A percentile compares a stretch with the other conserved stretches of the same genome.
Evolutionary conservation across 37 sponge, comb jelly and placozoan species (phyloP).

Genomic region (Chondrilla cf. caribensis): DNA sequence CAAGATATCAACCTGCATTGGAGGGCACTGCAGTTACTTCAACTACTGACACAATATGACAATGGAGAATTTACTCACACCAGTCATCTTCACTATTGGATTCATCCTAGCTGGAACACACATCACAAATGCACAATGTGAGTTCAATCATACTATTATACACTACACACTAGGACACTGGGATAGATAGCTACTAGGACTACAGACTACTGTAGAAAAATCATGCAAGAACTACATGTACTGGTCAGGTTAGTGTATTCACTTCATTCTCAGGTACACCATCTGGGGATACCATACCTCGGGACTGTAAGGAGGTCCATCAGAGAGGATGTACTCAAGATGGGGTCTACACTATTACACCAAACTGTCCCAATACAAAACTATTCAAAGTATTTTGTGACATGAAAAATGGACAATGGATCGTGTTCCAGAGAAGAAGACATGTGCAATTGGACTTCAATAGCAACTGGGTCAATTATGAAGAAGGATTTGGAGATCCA

Average conservation of each 20-base stretch:
- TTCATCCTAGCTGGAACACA: too few species aligned
- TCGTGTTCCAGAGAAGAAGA: constrained; percentile 10
- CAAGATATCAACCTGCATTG: too few species aligned
- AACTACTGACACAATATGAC: too few species aligned
- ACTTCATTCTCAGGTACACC: background rate
- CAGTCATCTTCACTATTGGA: too few species aligned
- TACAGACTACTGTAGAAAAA: too few species aligned
- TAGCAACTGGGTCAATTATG: background rate
- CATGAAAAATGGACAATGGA: constrained; percentile 20
- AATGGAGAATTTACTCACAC: too few species aligned
- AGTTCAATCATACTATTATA: too few species aligned
- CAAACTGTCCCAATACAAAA: background rate
- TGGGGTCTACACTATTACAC: constrained; percentile 25
- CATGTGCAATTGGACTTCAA: constrained; percentile 9
- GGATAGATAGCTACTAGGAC: too few species aligned
- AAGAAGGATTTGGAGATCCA: constrained; percentile 9
- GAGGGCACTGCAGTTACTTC: too few species aligned
- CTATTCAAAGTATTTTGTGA: constrained; percentile 17
- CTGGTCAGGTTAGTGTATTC: background rate
- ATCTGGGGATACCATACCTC: background rate
- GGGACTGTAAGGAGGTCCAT: constrained; percentile 4
- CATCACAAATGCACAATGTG: too few species aligned
- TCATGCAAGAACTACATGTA: too few species aligned
- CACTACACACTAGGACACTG: too few species aligned
- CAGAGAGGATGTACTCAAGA: background rate